These are phyloP conservation scores for Rhabdomys dilectus DNA, from an alignment of 2,113 vertebrate genomes.

Conservation along the genomic window DNA sequence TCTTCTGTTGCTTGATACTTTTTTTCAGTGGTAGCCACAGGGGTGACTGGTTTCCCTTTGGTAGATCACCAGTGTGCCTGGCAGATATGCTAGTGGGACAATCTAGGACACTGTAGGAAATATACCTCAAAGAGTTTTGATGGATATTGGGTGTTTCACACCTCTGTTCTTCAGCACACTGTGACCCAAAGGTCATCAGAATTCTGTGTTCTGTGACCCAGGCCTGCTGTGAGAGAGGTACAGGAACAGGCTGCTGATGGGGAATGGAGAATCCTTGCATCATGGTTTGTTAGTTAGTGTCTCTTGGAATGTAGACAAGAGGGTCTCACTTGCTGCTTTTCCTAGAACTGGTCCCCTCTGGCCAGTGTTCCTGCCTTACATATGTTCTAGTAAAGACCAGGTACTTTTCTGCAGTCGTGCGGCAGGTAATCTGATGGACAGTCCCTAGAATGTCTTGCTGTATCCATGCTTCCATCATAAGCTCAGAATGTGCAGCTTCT, in stretches of 20 bases:
- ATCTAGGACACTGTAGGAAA: accelerated
- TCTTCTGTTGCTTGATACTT: not conserved
- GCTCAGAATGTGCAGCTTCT: not conserved
- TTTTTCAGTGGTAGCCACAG: accelerated
- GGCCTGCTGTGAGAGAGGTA: accelerated
- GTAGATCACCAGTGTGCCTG: too few relatives aligned
- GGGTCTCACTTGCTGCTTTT: not conserved
- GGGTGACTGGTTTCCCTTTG: not conserved
- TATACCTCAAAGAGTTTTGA: not conserved
- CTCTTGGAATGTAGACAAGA: not conserved
- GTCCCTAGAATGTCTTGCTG: not conserved
- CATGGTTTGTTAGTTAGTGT: too few relatives aligned
- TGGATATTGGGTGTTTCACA: not conserved
- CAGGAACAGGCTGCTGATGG: accelerated
- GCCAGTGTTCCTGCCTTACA: not conserved
- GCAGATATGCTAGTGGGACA: accelerated
- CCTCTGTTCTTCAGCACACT: not conserved
- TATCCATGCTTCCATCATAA: not conserved
- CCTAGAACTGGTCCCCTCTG: not conserved
- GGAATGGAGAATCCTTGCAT: not conserved
- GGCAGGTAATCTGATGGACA: not conserved
- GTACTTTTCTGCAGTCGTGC: accelerated
- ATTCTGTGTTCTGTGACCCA: not conserved
- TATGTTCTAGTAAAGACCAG: not conserved
- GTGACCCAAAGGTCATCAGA: not conserved